Percentiles rank a stretch among this genome's conserved stretches.
Evolutionary conservation across 2,113 vertebrate genomes (phyloP).

Genomic region (Thymallus thymallus): DNA sequence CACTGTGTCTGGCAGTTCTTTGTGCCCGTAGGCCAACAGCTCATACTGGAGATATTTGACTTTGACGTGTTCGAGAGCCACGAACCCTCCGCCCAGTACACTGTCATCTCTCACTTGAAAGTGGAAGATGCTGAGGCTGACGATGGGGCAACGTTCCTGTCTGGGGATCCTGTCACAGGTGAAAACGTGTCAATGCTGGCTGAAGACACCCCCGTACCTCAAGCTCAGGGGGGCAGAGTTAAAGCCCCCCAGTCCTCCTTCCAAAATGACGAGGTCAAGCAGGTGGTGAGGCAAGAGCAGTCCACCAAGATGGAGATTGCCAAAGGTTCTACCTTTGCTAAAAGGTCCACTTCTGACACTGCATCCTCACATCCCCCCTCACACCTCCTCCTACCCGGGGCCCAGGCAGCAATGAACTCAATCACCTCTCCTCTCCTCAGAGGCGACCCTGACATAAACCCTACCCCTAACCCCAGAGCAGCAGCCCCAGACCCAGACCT

Average conservation of each 20-base stretch:
- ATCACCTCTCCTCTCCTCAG: constrained; percentile 50
- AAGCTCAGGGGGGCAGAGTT: constrained; percentile 19
- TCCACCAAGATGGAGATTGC: constrained; percentile 70
- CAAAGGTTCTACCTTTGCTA: constrained; percentile 72
- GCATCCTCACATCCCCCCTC: constrained; percentile 31
- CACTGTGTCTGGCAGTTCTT: constrained; percentile 92
- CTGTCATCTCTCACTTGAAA: constrained; percentile 35
- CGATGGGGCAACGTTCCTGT: constrained; percentile 23
- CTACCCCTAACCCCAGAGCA: neutral
- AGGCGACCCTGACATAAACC: constrained; percentile 25
- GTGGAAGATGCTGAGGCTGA: constrained; percentile 28
- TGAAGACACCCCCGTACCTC: neutral
- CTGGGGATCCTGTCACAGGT: constrained; percentile 17
- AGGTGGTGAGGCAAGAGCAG: constrained; percentile 71
- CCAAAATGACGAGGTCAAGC: constrained; percentile 59
- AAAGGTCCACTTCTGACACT: constrained; percentile 55
- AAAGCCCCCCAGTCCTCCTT: constrained; percentile 51
- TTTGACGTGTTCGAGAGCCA: constrained; percentile 87
- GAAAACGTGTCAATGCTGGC: constrained; percentile 3
- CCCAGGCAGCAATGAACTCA: constrained; percentile 37
- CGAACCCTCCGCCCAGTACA: constrained; percentile 46
- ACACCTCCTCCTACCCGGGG: constrained; percentile 15
- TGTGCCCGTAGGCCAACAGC: constrained; percentile 80
- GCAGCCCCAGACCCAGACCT: constrained; percentile 17
- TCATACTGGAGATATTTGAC: constrained; percentile 88